Conservation (phyloP, 2,888 invertebrate species). For the Hydriomena furcata region DNA sequence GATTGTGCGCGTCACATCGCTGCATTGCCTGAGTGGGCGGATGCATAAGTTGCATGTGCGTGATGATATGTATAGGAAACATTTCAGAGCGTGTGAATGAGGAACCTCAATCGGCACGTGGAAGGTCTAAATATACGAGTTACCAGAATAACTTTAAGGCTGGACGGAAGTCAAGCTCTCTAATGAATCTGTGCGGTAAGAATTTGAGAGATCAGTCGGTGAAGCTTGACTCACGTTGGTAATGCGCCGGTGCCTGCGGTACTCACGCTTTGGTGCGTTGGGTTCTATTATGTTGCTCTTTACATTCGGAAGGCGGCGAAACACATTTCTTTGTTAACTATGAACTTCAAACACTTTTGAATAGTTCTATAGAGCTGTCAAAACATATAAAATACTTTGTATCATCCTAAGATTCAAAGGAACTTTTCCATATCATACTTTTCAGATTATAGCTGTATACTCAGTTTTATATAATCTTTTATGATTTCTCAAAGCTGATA, state of each 20-base stretch:
- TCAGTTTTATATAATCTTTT: too few species aligned
- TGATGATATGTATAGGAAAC: conserved; percentile 80
- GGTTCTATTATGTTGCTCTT: conserved; percentile 68
- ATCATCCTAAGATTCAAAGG: too few species aligned
- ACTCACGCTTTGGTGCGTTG: conserved; percentile 74
- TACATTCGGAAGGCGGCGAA: conserved; percentile 37
- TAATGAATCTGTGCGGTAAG: conserved; percentile 98
- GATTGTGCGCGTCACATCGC: conserved; percentile 31
- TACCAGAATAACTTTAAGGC: conserved; percentile 94
- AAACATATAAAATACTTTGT: too few species aligned
- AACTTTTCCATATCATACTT: too few species aligned
- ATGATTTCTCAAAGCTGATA: too few species aligned
- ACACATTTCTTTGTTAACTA: too few species aligned
- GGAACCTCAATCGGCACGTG: conserved; percentile 90
- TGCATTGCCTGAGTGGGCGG: conserved; percentile 40
- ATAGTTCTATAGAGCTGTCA: too few species aligned
- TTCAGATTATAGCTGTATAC: too few species aligned
- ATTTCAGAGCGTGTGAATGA: conserved; percentile 93
- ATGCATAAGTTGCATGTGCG: conserved; percentile 58
- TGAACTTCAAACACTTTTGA: too few species aligned
- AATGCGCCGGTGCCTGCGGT: conserved; percentile 45
- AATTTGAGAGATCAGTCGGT: conserved; percentile 70
- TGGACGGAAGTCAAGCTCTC: conserved; percentile 95
- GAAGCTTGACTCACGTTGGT: conserved; percentile 71
- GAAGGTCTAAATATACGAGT: conserved; percentile 92